Evolutionary conservation across 2,797 vertebrate species (phyloP), one percentile per base, ranked within the genome.

Genomic region (Crocidura indochinensis): DNA sequence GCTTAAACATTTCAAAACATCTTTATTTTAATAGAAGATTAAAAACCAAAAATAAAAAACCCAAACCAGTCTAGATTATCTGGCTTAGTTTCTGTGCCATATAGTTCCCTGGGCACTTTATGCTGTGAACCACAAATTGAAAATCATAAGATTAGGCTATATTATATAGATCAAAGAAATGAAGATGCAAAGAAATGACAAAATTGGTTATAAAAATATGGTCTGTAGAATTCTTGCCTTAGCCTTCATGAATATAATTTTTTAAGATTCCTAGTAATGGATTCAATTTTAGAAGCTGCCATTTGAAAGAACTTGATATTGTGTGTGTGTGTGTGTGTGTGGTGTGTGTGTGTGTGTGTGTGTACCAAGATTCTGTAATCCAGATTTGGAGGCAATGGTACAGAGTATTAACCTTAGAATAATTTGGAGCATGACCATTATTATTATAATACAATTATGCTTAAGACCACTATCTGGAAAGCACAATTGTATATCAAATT

Each of bases 161-260:
- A n/a, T 67, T 78, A 22, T 78, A 2, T 9, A 2, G 1, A 77
- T 44, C 10, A 4, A 29, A 22, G 27, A 3, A 76, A 29, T 85
- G 64, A 15, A 27, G 20, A n/a, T 19, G 62, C 11, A 65, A 46
- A 79, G 47, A 68, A 31, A 64, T 68, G 49, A 22, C 56, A 31
- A 85, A 82, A 83, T 64, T 91, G 49, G 9, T 46, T 67, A 29
- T 38, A 76, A 19, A 71, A n/a, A 6, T 78, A 31, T 7, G 27
- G 19, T 73, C 77, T 91, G 72, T 31, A 11, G 76, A 88, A 86
- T 60, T 51, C 15, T 71, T 91, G 12, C 14, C 20, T 77, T 64
- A 75, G 27, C 0, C 11, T 93, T 67, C 78, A 10, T 12, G 64
- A 38, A 71, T 69, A 83, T 84, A 10, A 51, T 65, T 90, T 91